These are phyloP conservation scores for Glomeris maerens DNA, from an alignment of 1,140 invertebrate species.

Conservation along the genomic window DNA sequence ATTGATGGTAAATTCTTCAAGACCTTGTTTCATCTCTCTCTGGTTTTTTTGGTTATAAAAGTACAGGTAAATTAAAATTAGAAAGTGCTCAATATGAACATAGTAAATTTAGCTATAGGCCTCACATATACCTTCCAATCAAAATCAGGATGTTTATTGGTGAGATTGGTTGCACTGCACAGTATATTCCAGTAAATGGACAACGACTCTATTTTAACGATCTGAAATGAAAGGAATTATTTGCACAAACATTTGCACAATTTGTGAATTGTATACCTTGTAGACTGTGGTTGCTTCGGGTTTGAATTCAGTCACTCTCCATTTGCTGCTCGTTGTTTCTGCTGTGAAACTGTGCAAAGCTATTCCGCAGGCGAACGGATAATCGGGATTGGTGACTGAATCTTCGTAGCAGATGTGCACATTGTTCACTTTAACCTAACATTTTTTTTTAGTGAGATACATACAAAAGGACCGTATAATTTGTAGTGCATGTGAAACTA, in stretches of 20 bases:
- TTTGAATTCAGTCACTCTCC: slow-evolving; percentile 55
- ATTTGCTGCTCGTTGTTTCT: slow-evolving; percentile 69
- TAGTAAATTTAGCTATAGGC: neutral
- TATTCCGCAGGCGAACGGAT: slow-evolving; percentile 55
- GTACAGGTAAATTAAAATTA: neutral
- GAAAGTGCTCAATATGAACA: neutral
- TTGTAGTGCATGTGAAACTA: too few relatives aligned
- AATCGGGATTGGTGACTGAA: slow-evolving; percentile 45
- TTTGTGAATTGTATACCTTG: slow-evolving; percentile 34
- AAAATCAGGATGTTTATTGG: slow-evolving; percentile 25
- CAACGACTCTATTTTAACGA: slow-evolving; percentile 58
- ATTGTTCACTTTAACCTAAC: slow-evolving; percentile 52
- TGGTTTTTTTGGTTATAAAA: slow-evolving; percentile 1
- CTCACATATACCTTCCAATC: slow-evolving; percentile 28
- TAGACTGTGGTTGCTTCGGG: slow-evolving; percentile 49
- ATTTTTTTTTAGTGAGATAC: too few relatives aligned
- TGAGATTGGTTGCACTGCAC: slow-evolving; percentile 25
- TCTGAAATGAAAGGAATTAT: slow-evolving; percentile 21
- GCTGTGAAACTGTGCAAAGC: slow-evolving; percentile 62
- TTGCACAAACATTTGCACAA: slow-evolving; percentile 1
- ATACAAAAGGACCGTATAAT: too few relatives aligned
- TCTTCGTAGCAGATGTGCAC: slow-evolving; percentile 74
- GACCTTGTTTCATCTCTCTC: slow-evolving; percentile 45
- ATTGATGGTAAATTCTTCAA: slow-evolving; percentile 60
- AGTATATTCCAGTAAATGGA: slow-evolving; percentile 60